A percentile compares a stretch with the other conserved stretches of the same genome.
phyloP scores from a whole-genome alignment of 2,888 invertebrate genomes.

The Pyrocoelia pectoralis region DNA sequence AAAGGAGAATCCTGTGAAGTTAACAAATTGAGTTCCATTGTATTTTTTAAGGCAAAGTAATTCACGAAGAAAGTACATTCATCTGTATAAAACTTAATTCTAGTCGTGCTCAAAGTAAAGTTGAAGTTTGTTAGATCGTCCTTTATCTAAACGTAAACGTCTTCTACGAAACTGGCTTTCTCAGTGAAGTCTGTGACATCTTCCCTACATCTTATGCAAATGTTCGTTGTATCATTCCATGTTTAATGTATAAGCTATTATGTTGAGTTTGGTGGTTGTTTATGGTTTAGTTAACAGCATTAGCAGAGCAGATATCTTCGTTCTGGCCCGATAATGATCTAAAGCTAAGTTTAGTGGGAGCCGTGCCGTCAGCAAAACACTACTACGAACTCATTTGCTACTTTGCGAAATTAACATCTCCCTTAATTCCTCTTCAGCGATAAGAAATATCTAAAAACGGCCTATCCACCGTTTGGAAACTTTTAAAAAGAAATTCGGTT shows the following conservation, averaged over 20 bases:
- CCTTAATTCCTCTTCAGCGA: constrained; percentile 8
- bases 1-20: constrained; percentile 10
- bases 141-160: constrained; percentile 29
- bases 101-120: constrained; percentile 18
- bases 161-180: constrained; percentile 26
- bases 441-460: constrained; percentile 22
- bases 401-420: constrained; percentile 50
- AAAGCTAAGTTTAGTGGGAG: constrained; percentile 46
- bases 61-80: constrained; percentile 20
- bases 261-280: constrained; percentile 57
- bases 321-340: constrained; percentile 54
- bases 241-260: constrained; percentile 60
- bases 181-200: constrained; percentile 40
- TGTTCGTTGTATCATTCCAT: constrained; percentile 55
- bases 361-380: constrained; percentile 47
- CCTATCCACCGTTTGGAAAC: too few relatives aligned
- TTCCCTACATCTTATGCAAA: constrained; percentile 57
- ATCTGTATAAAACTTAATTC: constrained; percentile 23
- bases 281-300: constrained; percentile 57
- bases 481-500: too few relatives aligned
- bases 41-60: constrained; percentile 11
- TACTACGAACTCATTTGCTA: constrained; percentile 48
- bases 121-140: constrained; percentile 19
- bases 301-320: constrained; percentile 54
- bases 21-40: constrained; percentile 14